Conservation (phyloP, 2,113 vertebrate genomes). For the Cephalopterus ornatus region DNA sequence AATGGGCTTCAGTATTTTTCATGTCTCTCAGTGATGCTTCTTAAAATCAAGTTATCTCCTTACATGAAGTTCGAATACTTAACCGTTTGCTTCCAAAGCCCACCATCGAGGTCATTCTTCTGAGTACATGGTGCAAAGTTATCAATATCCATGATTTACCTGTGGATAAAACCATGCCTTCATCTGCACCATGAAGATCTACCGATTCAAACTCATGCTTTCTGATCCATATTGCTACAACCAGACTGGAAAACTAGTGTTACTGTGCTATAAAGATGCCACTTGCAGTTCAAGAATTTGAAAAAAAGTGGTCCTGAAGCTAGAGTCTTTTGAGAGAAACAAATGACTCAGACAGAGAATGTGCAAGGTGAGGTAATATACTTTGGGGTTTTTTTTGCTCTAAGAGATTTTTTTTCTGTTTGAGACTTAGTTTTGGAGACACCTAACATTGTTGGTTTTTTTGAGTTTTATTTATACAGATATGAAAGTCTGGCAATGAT, state of each 20-base stretch:
- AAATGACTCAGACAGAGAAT: background rate
- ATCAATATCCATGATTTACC: background rate
- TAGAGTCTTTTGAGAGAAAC: background rate
- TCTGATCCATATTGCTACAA: background rate
- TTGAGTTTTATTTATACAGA: background rate
- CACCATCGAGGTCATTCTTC: background rate
- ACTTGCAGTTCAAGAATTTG: background rate
- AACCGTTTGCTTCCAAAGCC: background rate
- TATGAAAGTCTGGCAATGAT: background rate
- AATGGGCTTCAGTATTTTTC: background rate
- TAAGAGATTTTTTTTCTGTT: background rate
- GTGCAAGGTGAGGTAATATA: background rate
- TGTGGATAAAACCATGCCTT: background rate
- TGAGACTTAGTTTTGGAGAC: background rate
- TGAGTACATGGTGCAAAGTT: background rate
- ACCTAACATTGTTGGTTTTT: background rate
- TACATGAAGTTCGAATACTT: background rate
- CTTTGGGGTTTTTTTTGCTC: background rate
- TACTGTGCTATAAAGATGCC: background rate
- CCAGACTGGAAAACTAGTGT: background rate
- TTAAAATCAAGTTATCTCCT: background rate
- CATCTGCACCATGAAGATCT: accelerated
- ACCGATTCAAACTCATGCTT: background rate
- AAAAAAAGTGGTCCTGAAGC: background rate
- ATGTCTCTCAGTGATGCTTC: background rate